Evolutionary conservation across 2,797 vertebrate species (phyloP).

Genomic region (Rhabdophis nuchalis): DNA sequence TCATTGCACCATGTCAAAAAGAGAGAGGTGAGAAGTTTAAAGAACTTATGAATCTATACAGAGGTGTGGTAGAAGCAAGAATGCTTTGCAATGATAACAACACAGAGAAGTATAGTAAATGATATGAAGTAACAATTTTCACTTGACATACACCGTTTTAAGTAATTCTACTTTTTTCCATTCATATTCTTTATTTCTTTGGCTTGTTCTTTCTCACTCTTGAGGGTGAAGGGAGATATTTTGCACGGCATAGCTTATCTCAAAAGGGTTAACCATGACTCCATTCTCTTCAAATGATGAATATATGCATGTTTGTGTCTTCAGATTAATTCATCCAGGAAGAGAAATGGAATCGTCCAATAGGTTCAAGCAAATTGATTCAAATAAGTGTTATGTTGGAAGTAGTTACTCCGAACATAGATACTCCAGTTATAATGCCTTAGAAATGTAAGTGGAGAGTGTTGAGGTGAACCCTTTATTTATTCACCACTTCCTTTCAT

Average conservation of each 20-base stretch:
- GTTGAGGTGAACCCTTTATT: background rate
- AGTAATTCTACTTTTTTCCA: background rate
- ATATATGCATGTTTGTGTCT: background rate
- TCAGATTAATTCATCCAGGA: background rate
- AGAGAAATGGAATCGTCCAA: background rate
- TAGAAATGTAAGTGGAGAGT: background rate
- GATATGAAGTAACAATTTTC: background rate
- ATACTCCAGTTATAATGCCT: background rate
- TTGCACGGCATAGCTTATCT: background rate
- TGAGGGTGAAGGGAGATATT: background rate
- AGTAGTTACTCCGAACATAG: background rate
- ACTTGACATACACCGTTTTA: background rate
- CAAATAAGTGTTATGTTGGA: background rate
- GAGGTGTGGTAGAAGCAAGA: background rate
- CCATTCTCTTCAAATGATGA: background rate
- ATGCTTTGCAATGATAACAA: background rate
- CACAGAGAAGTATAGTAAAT: background rate
- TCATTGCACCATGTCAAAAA: background rate
- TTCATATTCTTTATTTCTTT: background rate
- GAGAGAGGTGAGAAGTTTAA: background rate
- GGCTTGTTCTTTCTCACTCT: background rate
- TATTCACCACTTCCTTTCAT: background rate
- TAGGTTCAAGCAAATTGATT: background rate
- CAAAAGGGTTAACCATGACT: background rate
- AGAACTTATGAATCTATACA: background rate